phyloP scores from a whole-genome alignment of 37 sponge, comb jelly and placozoan genomes.

The Ianthella basta region DNA sequence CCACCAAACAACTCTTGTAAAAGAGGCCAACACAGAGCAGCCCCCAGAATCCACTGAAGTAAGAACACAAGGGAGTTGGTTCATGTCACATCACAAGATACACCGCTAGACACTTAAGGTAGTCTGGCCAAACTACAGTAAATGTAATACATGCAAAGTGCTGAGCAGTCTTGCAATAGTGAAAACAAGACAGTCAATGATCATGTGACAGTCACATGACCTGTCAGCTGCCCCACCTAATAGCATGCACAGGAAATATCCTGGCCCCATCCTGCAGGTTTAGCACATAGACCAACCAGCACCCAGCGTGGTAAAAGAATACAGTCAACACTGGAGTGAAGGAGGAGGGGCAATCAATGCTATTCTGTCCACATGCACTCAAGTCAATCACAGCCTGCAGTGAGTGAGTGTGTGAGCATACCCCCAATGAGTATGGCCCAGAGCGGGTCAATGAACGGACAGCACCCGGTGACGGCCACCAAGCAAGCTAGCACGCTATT shows the following conservation, averaged over 20 bases:
- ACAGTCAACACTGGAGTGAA: constrained; percentile 48
- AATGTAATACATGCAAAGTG: no score
- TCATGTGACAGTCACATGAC: no score
- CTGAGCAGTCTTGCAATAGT: no score
- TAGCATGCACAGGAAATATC: constrained; percentile 86
- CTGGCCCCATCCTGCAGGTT: constrained; percentile 82
- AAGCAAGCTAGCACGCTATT: constrained; percentile 75
- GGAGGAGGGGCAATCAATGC: no score
- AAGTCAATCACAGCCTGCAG: no score
- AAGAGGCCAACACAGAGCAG: constrained; percentile 81
- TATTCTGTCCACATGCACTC: neutral
- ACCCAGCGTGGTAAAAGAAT: constrained; percentile 74
- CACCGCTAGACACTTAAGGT: no score
- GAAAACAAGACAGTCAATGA: no score
- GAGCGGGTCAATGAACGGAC: constrained; percentile 73
- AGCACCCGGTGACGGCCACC: constrained; percentile 87
- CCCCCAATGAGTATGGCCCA: constrained; percentile 79
- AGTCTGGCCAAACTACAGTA: no score
- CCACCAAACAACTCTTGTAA: constrained; percentile 48
- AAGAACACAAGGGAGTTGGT: no score
- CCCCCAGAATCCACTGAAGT: constrained; percentile 82
- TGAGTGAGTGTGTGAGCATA: no score
- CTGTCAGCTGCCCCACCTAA: constrained; percentile 48
- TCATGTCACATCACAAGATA: no score
- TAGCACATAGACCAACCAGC: constrained; percentile 52